phyloP scores from a whole-genome alignment of 2,797 vertebrate species.

The Ispidina picta region DNA sequence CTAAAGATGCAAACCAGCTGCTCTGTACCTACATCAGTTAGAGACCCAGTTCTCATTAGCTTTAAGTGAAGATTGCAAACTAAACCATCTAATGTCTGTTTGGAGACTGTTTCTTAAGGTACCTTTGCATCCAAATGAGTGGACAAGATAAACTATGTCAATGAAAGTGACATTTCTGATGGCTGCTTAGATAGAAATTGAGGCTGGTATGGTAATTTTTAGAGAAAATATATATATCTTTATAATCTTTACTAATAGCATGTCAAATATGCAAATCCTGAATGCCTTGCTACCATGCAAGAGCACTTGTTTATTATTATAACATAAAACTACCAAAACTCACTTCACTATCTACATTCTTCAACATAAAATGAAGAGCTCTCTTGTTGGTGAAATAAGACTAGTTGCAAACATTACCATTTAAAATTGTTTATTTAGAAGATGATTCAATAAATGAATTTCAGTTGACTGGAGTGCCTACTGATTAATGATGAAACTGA shows the following conservation, averaged over 20 bases:
- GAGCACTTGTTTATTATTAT: not conserved
- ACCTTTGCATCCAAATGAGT: not conserved
- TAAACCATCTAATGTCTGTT: not conserved
- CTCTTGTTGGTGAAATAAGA: not conserved
- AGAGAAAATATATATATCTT: not conserved
- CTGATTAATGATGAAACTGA: conserved; percentile 20
- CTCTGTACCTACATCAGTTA: not conserved
- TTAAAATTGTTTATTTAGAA: not conserved
- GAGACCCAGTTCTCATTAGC: not conserved
- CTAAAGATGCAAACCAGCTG: not conserved
- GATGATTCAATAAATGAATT: conserved; percentile 31
- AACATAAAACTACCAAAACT: not conserved
- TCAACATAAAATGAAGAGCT: not conserved
- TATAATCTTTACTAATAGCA: not conserved
- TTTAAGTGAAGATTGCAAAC: not conserved
- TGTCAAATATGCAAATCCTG: not conserved
- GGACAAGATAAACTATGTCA: not conserved
- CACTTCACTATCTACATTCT: not conserved
- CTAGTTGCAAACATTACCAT: not conserved
- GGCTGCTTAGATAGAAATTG: not conserved
- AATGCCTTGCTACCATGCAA: not conserved
- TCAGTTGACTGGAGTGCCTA: not conserved
- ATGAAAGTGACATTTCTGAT: not conserved
- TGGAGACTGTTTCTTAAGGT: not conserved
- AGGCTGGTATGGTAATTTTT: not conserved